These are phyloP conservation scores for Gobio occitaniae DNA, from an alignment of 2,797 vertebrate species.

Conservation along the genomic window DNA sequence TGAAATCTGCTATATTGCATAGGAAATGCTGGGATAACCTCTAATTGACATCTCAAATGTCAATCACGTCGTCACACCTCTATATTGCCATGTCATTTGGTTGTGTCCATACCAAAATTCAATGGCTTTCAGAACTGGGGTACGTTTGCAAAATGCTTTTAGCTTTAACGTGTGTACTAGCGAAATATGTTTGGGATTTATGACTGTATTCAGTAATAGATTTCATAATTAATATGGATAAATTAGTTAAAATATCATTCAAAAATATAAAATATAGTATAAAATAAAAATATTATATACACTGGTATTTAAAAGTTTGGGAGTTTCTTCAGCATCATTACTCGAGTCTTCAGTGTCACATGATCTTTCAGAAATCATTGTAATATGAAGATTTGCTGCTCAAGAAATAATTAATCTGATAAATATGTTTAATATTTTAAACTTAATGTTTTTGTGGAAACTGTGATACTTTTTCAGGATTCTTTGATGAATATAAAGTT, in stretches of 20 bases:
- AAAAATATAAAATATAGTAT: neutral
- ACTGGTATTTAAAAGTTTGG: too few relatives aligned
- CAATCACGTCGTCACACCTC: constrained; percentile 2
- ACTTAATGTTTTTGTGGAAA: too few relatives aligned
- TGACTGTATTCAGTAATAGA: neutral
- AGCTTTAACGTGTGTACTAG: neutral
- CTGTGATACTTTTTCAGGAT: neutral
- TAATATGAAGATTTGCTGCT: neutral
- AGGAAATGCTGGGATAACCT: neutral
- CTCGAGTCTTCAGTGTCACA: neutral
- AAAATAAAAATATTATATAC: too few relatives aligned
- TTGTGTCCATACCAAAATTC: neutral
- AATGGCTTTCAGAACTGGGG: neutral
- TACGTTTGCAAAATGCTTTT: neutral
- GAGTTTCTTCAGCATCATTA: neutral
- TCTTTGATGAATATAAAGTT: neutral
- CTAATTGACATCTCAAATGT: neutral
- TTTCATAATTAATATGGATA: neutral
- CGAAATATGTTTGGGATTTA: neutral
- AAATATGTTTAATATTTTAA: too few relatives aligned
- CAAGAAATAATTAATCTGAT: neutral
- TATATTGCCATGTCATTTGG: neutral
- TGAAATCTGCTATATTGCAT: constrained; percentile 8
- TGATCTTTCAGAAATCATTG: neutral
- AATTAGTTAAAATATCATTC: neutral